A percentile compares a stretch with the other conserved stretches of the same genome.
Evolutionary conservation across 2,113 vertebrate species (phyloP).

Genomic region (Oreochromis aureus): DNA sequence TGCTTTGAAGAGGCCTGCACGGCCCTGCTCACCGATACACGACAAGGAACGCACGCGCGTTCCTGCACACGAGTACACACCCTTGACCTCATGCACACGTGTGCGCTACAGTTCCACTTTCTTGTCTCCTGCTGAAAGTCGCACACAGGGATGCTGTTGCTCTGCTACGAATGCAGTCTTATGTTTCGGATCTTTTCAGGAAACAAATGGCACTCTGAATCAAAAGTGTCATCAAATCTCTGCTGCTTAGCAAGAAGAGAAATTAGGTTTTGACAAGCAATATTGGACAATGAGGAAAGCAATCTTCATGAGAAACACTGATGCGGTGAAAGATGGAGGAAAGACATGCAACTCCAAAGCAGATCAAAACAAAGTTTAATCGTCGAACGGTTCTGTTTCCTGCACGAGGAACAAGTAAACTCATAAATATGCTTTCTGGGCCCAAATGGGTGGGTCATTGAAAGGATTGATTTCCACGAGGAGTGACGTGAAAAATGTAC

Average conservation of each 20-base stretch:
- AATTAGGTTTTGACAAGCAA: conserved; percentile 23
- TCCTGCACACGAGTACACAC: background rate
- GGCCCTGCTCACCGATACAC: background rate
- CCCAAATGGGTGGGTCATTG: conserved; percentile 24
- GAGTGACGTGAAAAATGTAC: conserved; percentile 51
- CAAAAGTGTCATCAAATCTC: conserved; percentile 13
- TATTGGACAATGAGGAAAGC: conserved; percentile 17
- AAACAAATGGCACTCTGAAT: conserved; percentile 13
- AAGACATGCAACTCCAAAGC: background rate
- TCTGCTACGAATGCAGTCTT: background rate
- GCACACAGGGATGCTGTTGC: background rate
- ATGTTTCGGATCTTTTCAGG: background rate
- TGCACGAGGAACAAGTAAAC: background rate
- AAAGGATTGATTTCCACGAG: conserved; percentile 48
- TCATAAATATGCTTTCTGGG: background rate
- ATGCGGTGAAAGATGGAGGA: conserved; percentile 17
- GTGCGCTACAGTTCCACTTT: background rate
- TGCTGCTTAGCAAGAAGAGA: conserved; percentile 28
- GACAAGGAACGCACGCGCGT: background rate
- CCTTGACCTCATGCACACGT: background rate
- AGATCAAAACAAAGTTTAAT: conserved; percentile 6
- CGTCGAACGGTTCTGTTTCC: background rate
- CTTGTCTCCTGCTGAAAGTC: background rate
- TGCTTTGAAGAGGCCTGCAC: conserved; percentile 40
- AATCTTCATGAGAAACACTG: background rate